These are phyloP conservation scores for Sarcophilus harrisii DNA, from an alignment of 2,797 vertebrate species.

Conservation along the genomic window DNA sequence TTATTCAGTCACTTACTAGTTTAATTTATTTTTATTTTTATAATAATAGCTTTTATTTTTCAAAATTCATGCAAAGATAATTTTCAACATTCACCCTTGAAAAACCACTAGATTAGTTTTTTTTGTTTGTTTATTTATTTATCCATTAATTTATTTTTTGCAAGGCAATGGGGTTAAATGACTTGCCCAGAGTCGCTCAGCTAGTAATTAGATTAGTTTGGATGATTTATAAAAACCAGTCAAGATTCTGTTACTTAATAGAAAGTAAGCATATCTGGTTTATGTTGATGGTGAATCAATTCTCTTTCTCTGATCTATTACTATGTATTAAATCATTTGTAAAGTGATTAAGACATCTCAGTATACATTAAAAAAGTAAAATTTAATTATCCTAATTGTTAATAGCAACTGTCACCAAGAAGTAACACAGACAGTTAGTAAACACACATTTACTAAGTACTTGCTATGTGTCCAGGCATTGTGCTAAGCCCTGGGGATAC, in stretches of 20 bases:
- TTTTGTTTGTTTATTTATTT: too few species aligned
- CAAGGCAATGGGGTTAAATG: too few species aligned
- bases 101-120: too few species aligned
- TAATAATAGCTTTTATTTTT: too few species aligned
- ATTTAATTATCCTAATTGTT: constrained; percentile 2
- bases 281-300: constrained; percentile 4
- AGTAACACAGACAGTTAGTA: background rate
- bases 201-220: background rate
- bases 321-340: background rate
- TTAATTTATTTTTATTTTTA: too few species aligned
- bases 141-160: too few species aligned
- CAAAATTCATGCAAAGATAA: too few species aligned
- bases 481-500: background rate
- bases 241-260: background rate
- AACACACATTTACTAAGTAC: too few species aligned
- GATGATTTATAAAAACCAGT: background rate
- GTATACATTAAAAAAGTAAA: constrained; percentile 39
- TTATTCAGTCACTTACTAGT: background rate
- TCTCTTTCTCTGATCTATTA: background rate
- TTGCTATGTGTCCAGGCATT: too few species aligned
- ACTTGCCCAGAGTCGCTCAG: too few species aligned
- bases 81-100: too few species aligned
- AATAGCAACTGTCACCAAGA: background rate
- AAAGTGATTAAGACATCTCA: background rate
- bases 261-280: background rate